Evolutionary conservation across 2,797 vertebrate genomes (phyloP).

Genomic region (Acropternis orthonyx): DNA sequence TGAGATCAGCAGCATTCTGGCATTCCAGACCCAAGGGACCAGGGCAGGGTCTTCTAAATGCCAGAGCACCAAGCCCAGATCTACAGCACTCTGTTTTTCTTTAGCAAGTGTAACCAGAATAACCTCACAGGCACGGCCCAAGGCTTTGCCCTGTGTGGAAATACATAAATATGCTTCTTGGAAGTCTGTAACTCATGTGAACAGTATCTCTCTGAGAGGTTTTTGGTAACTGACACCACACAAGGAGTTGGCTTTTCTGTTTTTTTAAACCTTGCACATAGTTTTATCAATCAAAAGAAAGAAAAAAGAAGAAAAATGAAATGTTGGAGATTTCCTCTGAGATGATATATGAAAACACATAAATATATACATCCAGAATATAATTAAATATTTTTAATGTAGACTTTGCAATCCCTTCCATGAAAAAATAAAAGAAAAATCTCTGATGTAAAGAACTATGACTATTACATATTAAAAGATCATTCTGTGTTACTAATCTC

Average conservation of each 20-base stretch:
- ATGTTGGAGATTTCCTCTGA: not conserved
- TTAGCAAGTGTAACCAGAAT: not conserved
- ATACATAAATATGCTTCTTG: not conserved
- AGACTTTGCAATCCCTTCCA: not conserved
- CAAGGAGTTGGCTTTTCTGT: not conserved
- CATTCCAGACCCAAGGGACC: not conserved
- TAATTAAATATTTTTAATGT: not conserved
- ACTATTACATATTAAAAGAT: conserved; percentile 39
- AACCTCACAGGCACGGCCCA: not conserved
- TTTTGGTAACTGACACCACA: not conserved
- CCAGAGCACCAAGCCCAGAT: not conserved
- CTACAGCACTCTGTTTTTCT: not conserved
- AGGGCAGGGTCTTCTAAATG: not conserved
- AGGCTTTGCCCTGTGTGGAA: not conserved
- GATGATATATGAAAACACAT: not conserved
- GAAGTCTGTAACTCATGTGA: not conserved
- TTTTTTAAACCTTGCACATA: not conserved
- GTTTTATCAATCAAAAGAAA: not conserved
- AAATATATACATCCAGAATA: not conserved
- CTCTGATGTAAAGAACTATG: not conserved
- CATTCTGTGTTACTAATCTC: not conserved
- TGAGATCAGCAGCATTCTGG: not conserved
- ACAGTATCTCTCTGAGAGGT: not conserved
- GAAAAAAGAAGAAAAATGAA: no score
- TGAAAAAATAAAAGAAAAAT: not conserved